Percentiles rank a stretch among this genome's conserved stretches.
Evolutionary conservation across 1,140 invertebrate species (phyloP).

Genomic region (Druon quercuslanigerum): DNA sequence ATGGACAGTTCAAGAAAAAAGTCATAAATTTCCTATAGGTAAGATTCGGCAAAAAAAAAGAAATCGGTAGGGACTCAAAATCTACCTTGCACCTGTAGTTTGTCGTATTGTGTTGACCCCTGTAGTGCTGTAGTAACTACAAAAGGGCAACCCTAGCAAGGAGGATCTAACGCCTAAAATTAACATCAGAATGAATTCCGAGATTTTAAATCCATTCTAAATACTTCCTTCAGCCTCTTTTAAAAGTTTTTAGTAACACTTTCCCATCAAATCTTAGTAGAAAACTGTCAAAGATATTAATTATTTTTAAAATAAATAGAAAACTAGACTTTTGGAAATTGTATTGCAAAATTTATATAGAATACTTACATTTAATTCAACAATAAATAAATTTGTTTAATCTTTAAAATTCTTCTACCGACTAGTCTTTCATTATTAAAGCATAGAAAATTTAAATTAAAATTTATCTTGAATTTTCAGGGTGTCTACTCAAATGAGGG

Average conservation of each 20-base stretch:
- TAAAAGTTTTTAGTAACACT: neutral
- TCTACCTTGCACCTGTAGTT: slow-evolving; percentile 9
- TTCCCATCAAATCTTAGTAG: too few relatives aligned
- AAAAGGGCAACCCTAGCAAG: neutral
- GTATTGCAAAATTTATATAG: too few relatives aligned
- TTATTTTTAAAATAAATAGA: too few relatives aligned
- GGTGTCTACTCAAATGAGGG: too few relatives aligned
- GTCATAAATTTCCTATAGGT: slow-evolving; percentile 17
- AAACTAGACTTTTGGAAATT: too few relatives aligned
- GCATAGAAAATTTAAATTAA: too few relatives aligned
- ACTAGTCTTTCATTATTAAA: too few relatives aligned
- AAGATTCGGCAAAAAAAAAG: slow-evolving; percentile 3
- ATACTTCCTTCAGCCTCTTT: neutral
- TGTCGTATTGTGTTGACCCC: slow-evolving; percentile 2
- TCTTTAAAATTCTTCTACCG: too few relatives aligned
- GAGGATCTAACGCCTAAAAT: neutral
- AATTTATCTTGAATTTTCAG: too few relatives aligned
- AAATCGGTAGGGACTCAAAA: neutral
- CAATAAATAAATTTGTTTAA: too few relatives aligned
- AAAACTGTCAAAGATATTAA: too few relatives aligned
- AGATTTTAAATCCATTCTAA: neutral
- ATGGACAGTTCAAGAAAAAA: slow-evolving; percentile 6
- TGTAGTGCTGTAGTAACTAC: neutral
- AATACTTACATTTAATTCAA: too few relatives aligned
- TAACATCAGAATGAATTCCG: neutral